Evolutionary conservation across 2,888 invertebrate species (phyloP).

Genomic region (Coremacera marginata): DNA sequence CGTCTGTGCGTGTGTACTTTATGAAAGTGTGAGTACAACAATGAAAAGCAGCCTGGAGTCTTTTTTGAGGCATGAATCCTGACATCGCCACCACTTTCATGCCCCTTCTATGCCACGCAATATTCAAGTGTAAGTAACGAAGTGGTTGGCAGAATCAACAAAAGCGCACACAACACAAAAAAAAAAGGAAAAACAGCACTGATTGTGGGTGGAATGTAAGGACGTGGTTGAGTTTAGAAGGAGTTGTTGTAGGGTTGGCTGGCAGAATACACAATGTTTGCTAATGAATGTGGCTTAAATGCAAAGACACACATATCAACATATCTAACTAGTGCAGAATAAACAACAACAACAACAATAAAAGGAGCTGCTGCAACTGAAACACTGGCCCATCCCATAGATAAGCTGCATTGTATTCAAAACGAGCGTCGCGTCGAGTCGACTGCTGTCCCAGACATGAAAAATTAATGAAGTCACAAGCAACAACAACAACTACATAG

Average conservation of each 20-base stretch:
- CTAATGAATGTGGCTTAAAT: constrained; percentile 15
- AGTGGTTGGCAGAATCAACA: not conserved
- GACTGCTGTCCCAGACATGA: constrained; percentile 8
- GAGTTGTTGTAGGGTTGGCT: constrained; percentile 40
- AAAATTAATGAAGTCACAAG: constrained; percentile 25
- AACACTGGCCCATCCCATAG: not conserved
- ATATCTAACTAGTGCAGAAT: constrained; percentile 20
- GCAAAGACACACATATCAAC: constrained; percentile 18
- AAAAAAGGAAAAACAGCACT: constrained; percentile 9
- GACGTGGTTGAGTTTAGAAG: not conserved
- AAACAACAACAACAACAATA: constrained; percentile 12
- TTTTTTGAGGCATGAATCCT: not conserved
- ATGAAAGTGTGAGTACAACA: constrained; percentile 35
- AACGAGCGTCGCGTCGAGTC: not conserved
- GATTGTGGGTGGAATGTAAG: not conserved
- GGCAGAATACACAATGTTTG: constrained; percentile 4
- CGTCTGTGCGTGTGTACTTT: constrained; percentile 16
- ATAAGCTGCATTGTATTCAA: not conserved
- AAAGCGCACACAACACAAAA: constrained; percentile 33
- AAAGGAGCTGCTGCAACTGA: not conserved
- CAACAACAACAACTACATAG: constrained; percentile 39
- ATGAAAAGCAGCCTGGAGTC: not conserved
- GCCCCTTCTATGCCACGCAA: not conserved
- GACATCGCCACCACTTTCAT: not conserved
- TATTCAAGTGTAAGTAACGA: constrained; percentile 20